Conservation (phyloP, 1,140 invertebrate genomes). For the Riptortus pedestris region DNA sequence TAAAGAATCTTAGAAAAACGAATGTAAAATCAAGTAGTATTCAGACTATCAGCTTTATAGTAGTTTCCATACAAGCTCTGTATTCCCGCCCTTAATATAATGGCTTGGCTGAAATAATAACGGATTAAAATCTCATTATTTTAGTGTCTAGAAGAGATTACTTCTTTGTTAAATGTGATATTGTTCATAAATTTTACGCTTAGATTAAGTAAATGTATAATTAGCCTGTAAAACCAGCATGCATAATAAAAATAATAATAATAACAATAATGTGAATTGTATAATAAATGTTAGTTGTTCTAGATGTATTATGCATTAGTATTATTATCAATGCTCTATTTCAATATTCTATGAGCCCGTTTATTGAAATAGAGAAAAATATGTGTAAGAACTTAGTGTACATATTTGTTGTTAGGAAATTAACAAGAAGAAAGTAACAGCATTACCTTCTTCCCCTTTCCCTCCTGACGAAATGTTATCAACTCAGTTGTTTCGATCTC, state of each 20-base stretch:
- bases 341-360: constrained; percentile 23
- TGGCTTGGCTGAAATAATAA: neutral
- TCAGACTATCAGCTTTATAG: too few species aligned
- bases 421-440: too few species aligned
- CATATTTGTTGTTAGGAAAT: too few species aligned
- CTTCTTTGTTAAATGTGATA: constrained; percentile 2
- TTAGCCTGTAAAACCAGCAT: neutral
- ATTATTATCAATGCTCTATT: neutral
- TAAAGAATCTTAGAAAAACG: too few species aligned
- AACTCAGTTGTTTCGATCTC: too few species aligned
- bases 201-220: neutral
- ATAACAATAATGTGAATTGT: neutral
- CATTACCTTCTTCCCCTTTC: too few species aligned
- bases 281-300: neutral
- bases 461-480: too few species aligned
- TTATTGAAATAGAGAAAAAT: constrained; percentile 19
- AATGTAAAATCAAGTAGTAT: too few species aligned
- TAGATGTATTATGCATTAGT: too few species aligned
- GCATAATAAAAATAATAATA: neutral
- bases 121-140: neutral
- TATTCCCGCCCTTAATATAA: neutral
- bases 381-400: too few species aligned
- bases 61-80: too few species aligned
- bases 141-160: neutral
- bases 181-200: constrained; percentile 5